Conservation (phyloP, 2,113 vertebrate genomes). For the Macroglossus sobrinus region DNA sequence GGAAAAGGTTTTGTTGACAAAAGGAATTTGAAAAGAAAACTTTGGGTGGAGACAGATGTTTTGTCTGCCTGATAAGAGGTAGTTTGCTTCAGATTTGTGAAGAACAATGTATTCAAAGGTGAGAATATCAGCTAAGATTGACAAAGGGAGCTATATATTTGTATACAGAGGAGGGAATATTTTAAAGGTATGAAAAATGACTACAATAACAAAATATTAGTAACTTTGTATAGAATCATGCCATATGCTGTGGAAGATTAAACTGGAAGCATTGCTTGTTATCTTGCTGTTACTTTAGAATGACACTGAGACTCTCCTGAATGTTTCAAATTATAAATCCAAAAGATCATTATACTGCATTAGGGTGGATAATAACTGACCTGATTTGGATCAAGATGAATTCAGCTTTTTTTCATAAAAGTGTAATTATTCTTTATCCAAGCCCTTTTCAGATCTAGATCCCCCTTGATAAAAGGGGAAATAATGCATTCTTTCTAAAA, state of each 20-base stretch:
- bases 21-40: neutral
- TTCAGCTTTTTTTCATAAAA: slow-evolving; percentile 56
- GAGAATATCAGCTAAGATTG: neutral
- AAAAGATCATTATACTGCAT: slow-evolving; percentile 54
- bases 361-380: slow-evolving; percentile 57
- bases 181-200: neutral
- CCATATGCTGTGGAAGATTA: slow-evolving; percentile 13
- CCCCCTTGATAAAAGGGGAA: slow-evolving; percentile 23
- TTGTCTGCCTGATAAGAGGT: neutral
- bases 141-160: neutral
- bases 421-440: slow-evolving; percentile 62
- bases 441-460: slow-evolving; percentile 44
- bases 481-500: slow-evolving; percentile 51
- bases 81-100: neutral
- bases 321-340: slow-evolving; percentile 53
- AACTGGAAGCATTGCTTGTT: slow-evolving; percentile 44
- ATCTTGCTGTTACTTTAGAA: slow-evolving; percentile 35
- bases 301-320: slow-evolving; percentile 23
- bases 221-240: neutral
- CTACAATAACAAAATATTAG: neutral
- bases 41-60: neutral
- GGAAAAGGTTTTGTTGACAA: neutral
- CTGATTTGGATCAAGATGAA: slow-evolving; percentile 62
- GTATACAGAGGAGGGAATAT: neutral
- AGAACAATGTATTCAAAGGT: neutral